A percentile compares a stretch with the other conserved stretches of the same genome.
These are phyloP conservation scores for Chauna torquata DNA, from an alignment of 2,113 vertebrate genomes.

Conservation along the genomic window DNA sequence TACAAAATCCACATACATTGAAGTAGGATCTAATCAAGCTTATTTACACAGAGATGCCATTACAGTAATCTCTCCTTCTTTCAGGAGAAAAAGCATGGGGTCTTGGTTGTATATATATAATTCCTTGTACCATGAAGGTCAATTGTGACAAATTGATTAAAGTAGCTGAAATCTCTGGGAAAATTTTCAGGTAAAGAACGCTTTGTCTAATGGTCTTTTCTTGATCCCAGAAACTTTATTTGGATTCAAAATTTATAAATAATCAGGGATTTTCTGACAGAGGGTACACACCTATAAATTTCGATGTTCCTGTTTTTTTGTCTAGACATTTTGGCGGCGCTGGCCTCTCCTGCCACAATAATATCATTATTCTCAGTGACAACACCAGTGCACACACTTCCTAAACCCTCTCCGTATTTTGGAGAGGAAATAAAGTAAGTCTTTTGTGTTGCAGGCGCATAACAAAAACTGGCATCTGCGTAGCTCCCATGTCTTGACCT, in stretches of 20 bases:
- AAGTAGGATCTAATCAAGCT: neutral
- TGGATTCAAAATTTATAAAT: neutral
- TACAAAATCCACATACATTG: neutral
- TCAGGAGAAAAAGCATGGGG: neutral
- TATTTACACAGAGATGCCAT: neutral
- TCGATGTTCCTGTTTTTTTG: slow-evolving; percentile 87
- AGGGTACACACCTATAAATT: slow-evolving; percentile 89
- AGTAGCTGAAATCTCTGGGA: neutral
- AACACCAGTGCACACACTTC: slow-evolving; percentile 87
- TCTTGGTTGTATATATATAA: neutral
- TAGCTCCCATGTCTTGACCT: slow-evolving; percentile 87
- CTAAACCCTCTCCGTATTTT: slow-evolving; percentile 89
- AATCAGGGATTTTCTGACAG: neutral
- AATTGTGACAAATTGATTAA: neutral
- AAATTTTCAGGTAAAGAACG: neutral
- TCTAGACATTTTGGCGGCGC: slow-evolving; percentile 83
- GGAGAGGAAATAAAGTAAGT: slow-evolving; percentile 95
- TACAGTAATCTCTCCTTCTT: neutral
- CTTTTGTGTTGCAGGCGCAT: slow-evolving; percentile 81
- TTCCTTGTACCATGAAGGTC: neutral
- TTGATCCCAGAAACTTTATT: neutral
- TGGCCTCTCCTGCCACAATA: slow-evolving; percentile 91
- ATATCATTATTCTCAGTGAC: slow-evolving; percentile 90
- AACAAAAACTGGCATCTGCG: slow-evolving; percentile 93
- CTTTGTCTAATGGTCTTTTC: neutral